phyloP scores from a whole-genome alignment of 2,113 vertebrate genomes.

The Campylorhamphus procurvoides region DNA sequence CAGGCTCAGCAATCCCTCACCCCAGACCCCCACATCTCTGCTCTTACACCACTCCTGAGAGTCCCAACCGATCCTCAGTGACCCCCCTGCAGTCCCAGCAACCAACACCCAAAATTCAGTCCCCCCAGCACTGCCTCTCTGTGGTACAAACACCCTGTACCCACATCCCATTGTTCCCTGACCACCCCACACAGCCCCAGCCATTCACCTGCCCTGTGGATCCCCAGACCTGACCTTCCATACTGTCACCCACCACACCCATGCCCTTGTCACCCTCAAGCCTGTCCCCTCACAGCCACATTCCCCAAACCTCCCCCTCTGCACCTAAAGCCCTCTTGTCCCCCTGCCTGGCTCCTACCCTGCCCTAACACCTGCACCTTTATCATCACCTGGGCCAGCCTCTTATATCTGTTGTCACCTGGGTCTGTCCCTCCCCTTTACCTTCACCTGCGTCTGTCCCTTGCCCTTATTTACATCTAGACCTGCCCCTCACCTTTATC shows the following conservation, averaged over 20 bases:
- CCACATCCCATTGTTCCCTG: too few species aligned
- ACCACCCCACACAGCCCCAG: background rate
- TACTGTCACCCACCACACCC: too few species aligned
- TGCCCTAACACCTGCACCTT: background rate
- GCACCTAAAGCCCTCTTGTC: background rate
- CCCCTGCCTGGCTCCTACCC: background rate
- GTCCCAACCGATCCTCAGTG: accelerated
- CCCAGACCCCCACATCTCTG: too few species aligned
- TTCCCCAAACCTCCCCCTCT: background rate
- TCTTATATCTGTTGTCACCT: background rate
- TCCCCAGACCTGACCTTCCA: background rate
- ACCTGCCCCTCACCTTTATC: too few species aligned
- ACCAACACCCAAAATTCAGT: background rate
- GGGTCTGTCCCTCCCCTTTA: background rate
- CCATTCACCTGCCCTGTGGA: too few species aligned
- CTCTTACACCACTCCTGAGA: background rate
- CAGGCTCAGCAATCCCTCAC: background rate
- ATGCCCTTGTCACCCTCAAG: background rate
- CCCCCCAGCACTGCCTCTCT: accelerated
- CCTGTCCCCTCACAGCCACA: background rate
- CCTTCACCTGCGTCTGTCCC: background rate
- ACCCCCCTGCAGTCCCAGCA: background rate
- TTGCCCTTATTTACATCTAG: background rate
- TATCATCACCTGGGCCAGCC: background rate
- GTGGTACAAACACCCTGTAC: too few species aligned